These are phyloP conservation scores for Potorous gilbertii DNA, from an alignment of 2,797 vertebrate species.

Conservation along the genomic window DNA sequence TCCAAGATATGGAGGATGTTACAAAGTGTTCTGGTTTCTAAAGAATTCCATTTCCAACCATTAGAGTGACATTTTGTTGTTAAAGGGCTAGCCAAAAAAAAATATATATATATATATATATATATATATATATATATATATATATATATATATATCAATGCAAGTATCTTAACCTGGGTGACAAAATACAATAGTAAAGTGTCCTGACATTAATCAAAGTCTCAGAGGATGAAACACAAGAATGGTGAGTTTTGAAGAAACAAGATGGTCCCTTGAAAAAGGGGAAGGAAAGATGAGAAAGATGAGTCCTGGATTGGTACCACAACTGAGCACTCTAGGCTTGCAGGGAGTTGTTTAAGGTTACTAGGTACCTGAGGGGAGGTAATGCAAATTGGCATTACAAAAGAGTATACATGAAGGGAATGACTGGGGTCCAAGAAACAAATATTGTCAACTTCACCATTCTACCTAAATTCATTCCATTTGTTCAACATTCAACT, in stretches of 20 bases:
- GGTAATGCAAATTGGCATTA: background rate
- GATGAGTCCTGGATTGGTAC: background rate
- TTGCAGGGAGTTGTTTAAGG: background rate
- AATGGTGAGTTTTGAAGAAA: background rate
- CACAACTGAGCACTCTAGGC: background rate
- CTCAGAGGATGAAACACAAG: background rate
- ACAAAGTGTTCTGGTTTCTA: background rate
- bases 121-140: too few species aligned
- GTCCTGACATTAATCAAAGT: background rate
- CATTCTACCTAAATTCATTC: background rate
- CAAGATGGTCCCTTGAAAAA: background rate
- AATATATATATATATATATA: too few species aligned
- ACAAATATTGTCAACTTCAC: background rate
- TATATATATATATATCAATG: background rate
- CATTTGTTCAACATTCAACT: background rate
- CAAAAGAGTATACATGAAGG: background rate
- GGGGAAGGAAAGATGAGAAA: background rate
- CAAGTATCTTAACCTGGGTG: background rate
- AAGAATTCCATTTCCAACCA: conserved; percentile 37
- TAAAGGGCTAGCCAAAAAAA: conserved; percentile 38
- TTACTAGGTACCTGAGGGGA: background rate
- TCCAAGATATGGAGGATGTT: background rate
- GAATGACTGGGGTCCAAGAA: background rate
- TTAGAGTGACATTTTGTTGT: conserved; percentile 1
- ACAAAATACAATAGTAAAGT: background rate